phyloP scores from a whole-genome alignment of 1,140 invertebrate genomes.

The Asbolus verrucosus region DNA sequence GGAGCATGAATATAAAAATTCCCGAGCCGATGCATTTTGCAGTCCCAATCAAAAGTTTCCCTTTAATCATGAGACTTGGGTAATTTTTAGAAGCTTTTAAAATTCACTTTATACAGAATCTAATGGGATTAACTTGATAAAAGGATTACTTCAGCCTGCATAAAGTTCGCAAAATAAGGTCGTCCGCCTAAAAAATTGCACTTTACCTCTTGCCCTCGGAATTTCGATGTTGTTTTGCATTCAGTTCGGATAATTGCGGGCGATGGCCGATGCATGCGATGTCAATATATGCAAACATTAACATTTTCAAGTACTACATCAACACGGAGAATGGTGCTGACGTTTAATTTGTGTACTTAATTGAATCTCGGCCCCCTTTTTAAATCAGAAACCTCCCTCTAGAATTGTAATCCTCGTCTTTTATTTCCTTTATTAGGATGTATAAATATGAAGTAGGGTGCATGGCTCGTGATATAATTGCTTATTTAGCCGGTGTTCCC shows the following conservation, averaged over 20 bases:
- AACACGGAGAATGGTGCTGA: slow-evolving; percentile 58
- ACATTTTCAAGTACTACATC: slow-evolving; percentile 54
- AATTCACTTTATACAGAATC: slow-evolving; percentile 50
- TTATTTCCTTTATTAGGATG: slow-evolving; percentile 62
- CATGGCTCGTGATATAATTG: slow-evolving; percentile 56
- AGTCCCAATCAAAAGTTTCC: slow-evolving; percentile 52
- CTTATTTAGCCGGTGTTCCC: slow-evolving; percentile 55
- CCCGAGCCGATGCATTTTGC: slow-evolving; percentile 41
- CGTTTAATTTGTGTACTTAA: slow-evolving; percentile 62
- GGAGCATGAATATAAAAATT: slow-evolving; percentile 35
- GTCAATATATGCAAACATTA: slow-evolving; percentile 48
- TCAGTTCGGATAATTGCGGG: slow-evolving; percentile 9
- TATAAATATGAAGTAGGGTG: slow-evolving; percentile 60
- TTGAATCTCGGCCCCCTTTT: slow-evolving; percentile 59
- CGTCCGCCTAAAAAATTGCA: not conserved
- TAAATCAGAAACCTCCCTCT: slow-evolving; percentile 57
- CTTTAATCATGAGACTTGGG: slow-evolving; percentile 47
- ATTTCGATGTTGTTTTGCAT: too few species aligned
- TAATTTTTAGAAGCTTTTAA: slow-evolving; percentile 54
- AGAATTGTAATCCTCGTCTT: slow-evolving; percentile 59
- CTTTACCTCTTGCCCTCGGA: not conserved
- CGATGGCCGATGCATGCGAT: slow-evolving; percentile 1
- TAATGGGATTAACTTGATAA: slow-evolving; percentile 54
- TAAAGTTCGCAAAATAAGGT: slow-evolving; percentile 24
- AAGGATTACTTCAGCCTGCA: slow-evolving; percentile 49